Base-by-base conservation (phyloP, 2,113 vertebrate species). In the Larimichthys polyactis region DNA sequence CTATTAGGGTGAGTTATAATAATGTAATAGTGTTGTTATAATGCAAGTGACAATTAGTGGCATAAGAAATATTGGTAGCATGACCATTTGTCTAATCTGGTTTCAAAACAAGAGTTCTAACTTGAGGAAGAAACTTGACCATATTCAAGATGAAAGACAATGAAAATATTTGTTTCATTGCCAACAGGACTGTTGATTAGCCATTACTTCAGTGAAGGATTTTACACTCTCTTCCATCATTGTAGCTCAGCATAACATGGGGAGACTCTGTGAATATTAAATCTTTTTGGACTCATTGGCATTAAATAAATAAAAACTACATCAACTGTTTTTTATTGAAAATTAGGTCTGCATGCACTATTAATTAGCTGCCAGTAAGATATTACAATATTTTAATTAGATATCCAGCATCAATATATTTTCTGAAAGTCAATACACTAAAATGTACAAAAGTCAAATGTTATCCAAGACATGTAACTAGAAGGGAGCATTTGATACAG, bases 221-320 rank as follows among this genome's bases (percentile, higher is more conserved):
- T 68, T 60, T 70, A 48, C 64, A 67, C 27, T 78, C 69, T 71
- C 20, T 24, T 68, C 75, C 43, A 88, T 82, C 83, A 72, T 19
- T 58, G 54, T 15, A 59, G 59, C 69, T 70, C 58, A 49, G 46
- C 17, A 71, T 49, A 81, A 78, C 20, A 36, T 32, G 27, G 15
- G 10, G 29, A 40, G 36, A 78, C 49, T 62, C 22, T 59, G 44
- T 54, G 46, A 80, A 54, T 85, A 55, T 67, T 66, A 40, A 60
- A 70, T 75, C 1, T 15, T 64, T 58, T 29, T 70, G 5, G 46
- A 51, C 51, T 70, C 20, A 52, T 2, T 44, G 19, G 29, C 40
- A 49, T 79, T 71, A 60, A 54, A 72, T 49, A 71, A 59, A 74
- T 60, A 46, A 20, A 40, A 72, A 73, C 32, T 36, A 36, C 6